These are phyloP conservation scores for Chymomyza amoena DNA, from an alignment of 2,888 invertebrate genomes.

Conservation along the genomic window DNA sequence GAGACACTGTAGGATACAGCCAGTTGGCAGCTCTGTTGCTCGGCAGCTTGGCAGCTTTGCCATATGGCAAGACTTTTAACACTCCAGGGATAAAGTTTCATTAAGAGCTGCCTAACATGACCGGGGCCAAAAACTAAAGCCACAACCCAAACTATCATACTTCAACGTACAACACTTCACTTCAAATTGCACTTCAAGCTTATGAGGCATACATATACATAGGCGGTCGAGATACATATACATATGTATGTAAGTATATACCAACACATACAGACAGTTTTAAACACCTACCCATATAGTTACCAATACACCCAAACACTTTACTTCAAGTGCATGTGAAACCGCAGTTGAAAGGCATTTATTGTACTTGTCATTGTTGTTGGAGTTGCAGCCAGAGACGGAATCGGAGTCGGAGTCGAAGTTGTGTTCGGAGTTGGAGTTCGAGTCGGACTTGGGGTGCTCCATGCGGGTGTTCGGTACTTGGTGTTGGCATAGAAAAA, in stretches of 20 bases:
- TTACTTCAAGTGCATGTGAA: constrained; percentile 73
- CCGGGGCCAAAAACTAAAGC: constrained; percentile 52
- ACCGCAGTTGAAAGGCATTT: constrained; percentile 75
- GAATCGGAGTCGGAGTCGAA: background rate
- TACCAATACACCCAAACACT: constrained; percentile 32
- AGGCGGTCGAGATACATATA: constrained; percentile 5
- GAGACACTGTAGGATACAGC: background rate
- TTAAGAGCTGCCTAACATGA: constrained; percentile 64
- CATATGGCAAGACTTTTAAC: constrained; percentile 67
- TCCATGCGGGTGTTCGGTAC: background rate
- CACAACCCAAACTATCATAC: constrained; percentile 61
- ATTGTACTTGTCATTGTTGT: constrained; percentile 73
- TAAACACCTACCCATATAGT: constrained; percentile 18
- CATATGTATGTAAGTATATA: too few species aligned
- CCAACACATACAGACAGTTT: background rate
- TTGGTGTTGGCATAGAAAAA: constrained; percentile 45
- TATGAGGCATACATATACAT: constrained; percentile 42
- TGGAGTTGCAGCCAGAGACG: constrained; percentile 17
- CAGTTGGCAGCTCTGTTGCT: background rate
- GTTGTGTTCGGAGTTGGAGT: background rate
- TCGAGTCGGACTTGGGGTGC: background rate
- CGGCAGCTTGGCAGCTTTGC: constrained; percentile 22
- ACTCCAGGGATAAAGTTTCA: constrained; percentile 74
- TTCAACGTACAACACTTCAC: constrained; percentile 65
- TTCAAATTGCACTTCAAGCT: constrained; percentile 67